A percentile compares a stretch with the other conserved stretches of the same genome.
phyloP scores from a whole-genome alignment of 2,797 vertebrate species.

The Melanotaenia parkinsoni region DNA sequence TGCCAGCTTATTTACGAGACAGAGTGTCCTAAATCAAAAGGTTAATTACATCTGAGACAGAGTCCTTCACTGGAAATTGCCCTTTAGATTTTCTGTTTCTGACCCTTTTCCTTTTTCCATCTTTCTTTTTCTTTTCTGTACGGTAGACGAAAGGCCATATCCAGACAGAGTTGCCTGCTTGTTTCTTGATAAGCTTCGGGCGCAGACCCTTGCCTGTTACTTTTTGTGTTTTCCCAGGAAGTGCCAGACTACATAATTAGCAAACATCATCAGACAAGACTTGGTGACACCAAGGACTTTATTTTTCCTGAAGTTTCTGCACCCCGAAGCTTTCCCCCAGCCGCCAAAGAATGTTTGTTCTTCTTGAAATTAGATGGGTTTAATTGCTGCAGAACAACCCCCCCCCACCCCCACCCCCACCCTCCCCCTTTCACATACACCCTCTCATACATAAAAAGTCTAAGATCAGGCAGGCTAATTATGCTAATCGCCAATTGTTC shows the following conservation, averaged over 20 bases:
- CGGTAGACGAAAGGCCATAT: conserved; percentile 79
- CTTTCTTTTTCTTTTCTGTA: conserved; percentile 41
- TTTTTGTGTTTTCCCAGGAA: conserved; percentile 85
- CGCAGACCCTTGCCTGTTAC: conserved; percentile 92
- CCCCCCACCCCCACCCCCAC: conserved; percentile 81
- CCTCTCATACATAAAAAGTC: conserved; percentile 70
- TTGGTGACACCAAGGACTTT: conserved; percentile 88
- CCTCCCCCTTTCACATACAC: conserved; percentile 24
- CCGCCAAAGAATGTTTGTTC: conserved; percentile 97
- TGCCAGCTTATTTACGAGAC: conserved; percentile 78
- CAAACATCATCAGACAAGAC: conserved; percentile 97
- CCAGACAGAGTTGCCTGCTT: conserved; percentile 90
- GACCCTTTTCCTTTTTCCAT: conserved; percentile 26
- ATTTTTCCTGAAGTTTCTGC: conserved; percentile 88
- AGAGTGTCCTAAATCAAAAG: conserved; percentile 80
- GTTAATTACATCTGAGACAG: conserved; percentile 86
- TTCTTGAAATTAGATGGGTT: conserved; percentile 99
- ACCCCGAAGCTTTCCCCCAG: conserved; percentile 95
- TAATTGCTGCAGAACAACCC: conserved; percentile 95
- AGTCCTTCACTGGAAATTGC: conserved; percentile 85
- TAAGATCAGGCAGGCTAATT: conserved; percentile 98
- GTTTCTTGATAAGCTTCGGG: conserved; percentile 94
- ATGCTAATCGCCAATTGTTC: conserved; percentile 98
- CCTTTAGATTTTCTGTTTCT: conserved; percentile 69
- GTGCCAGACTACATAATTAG: conserved; percentile 96